These are phyloP conservation scores for Stramonita haemastoma DNA, from an alignment of 2,888 invertebrate genomes.

Conservation along the genomic window DNA sequence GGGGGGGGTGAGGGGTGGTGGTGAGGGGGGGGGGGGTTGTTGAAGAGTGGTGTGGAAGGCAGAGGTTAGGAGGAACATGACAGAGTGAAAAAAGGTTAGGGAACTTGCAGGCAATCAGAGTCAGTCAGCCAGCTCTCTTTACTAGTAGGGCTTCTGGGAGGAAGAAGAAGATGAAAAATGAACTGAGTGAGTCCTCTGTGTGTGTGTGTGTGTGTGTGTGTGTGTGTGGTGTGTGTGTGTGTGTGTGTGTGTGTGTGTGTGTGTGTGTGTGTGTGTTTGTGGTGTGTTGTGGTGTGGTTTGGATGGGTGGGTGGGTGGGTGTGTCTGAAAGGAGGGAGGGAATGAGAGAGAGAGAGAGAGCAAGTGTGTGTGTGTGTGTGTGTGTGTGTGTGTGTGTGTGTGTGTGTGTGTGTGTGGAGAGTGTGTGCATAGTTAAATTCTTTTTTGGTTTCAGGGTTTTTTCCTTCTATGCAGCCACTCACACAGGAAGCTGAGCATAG, in stretches of 20 bases:
- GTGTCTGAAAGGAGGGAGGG: background rate
- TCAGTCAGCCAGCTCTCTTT: background rate
- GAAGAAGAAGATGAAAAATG: too few relatives aligned
- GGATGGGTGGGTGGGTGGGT: too few relatives aligned
- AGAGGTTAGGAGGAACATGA: background rate
- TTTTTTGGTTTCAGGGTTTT: too few relatives aligned
- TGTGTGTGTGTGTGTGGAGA: background rate
- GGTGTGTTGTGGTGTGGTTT: too few relatives aligned
- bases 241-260: too few relatives aligned
- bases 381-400: background rate
- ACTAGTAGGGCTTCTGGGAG: too few relatives aligned
- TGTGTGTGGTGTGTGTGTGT: background rate
- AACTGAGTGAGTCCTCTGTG: too few relatives aligned
- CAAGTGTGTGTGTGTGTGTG: slow-evolving; percentile 4
- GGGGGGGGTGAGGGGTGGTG: background rate
- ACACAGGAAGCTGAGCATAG: too few relatives aligned
- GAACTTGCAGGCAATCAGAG: background rate
- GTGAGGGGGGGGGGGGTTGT: background rate
- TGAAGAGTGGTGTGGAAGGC: background rate
- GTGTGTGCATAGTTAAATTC: background rate
- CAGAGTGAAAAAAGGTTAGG: background rate
- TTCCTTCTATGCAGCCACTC: too few relatives aligned
- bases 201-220: background rate
- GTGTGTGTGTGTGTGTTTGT: background rate
- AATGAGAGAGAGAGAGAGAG: background rate